phyloP scores from a whole-genome alignment of 2,797 vertebrate species.

The Denticeps clupeoides region DNA sequence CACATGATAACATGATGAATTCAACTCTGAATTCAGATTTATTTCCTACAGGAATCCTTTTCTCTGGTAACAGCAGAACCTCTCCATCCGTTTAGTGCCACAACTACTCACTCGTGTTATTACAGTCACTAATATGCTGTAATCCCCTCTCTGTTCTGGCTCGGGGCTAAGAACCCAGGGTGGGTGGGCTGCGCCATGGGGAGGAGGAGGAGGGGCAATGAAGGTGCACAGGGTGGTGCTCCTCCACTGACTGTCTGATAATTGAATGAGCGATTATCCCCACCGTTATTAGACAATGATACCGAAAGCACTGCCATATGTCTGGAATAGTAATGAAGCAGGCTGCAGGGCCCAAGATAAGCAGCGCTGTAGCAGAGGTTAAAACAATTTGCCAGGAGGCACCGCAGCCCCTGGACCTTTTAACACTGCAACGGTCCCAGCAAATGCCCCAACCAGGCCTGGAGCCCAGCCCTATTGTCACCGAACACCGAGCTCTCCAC shows the following conservation, averaged over 20 bases:
- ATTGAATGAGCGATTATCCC: constrained; percentile 98
- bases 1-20: too few relatives aligned
- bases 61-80: too few relatives aligned
- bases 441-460: background rate
- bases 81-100: background rate
- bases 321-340: constrained; percentile 99
- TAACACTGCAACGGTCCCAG: constrained; percentile 37
- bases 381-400: constrained; percentile 60
- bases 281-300: constrained; percentile 97
- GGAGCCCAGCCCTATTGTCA: too few relatives aligned
- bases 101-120: constrained; percentile 45
- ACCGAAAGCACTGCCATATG: constrained; percentile 81
- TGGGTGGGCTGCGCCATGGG: constrained; percentile 22
- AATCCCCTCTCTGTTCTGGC: constrained; percentile 66
- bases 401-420: constrained; percentile 22
- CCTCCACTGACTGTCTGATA: constrained; percentile 88
- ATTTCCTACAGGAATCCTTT: too few relatives aligned
- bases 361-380: constrained; percentile 63
- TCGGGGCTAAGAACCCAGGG: constrained; percentile 57
- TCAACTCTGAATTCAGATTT: too few relatives aligned
- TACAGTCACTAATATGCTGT: constrained; percentile 69
- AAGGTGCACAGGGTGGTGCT: constrained; percentile 52
- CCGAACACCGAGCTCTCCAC: too few relatives aligned
- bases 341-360: constrained; percentile 92
- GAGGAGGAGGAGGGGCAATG: constrained; percentile 49